Evolutionary conservation across 2,888 invertebrate genomes (phyloP).

Genomic region (Halictus ligatus): DNA sequence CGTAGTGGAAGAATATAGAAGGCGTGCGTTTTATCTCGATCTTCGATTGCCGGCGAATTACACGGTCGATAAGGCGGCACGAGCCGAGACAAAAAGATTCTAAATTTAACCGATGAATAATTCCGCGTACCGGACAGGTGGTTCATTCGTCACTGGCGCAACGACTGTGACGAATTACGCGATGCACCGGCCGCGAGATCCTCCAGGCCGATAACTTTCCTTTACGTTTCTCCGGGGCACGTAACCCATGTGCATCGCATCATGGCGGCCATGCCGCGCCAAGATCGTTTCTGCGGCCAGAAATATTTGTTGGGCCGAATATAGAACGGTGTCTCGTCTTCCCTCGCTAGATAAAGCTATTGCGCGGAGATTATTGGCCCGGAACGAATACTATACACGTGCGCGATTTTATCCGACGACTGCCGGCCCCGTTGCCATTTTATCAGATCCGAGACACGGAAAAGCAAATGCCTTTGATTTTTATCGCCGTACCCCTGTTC

Average conservation of each 20-base stretch:
- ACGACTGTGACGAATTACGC: constrained; percentile 29
- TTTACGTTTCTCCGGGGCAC: constrained; percentile 4
- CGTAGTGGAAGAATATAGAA: neutral
- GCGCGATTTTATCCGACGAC: constrained; percentile 17
- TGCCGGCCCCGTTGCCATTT: neutral
- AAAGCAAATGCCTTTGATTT: constrained; percentile 34
- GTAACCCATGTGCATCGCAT: neutral
- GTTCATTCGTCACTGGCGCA: constrained; percentile 26
- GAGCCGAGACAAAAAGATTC: constrained; percentile 21
- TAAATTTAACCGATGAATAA: constrained; percentile 52
- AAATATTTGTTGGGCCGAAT: constrained; percentile 48
- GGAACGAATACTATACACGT: neutral
- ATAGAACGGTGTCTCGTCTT: constrained; percentile 37
- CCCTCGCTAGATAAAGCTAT: constrained; percentile 42
- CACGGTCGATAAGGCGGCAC: constrained; percentile 43
- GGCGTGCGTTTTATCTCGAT: constrained; percentile 15
- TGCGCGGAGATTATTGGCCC: constrained; percentile 43
- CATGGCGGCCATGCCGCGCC: neutral
- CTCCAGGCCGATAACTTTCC: constrained; percentile 17
- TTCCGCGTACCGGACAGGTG: constrained; percentile 37
- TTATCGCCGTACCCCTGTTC: neutral
- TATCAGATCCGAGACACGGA: neutral
- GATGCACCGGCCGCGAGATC: constrained; percentile 10
- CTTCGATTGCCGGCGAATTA: constrained; percentile 27
- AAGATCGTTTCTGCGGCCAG: constrained; percentile 14